Evolutionary conservation across 2,113 vertebrate species (phyloP).

Genomic region (Dasyornis broadbenti): DNA sequence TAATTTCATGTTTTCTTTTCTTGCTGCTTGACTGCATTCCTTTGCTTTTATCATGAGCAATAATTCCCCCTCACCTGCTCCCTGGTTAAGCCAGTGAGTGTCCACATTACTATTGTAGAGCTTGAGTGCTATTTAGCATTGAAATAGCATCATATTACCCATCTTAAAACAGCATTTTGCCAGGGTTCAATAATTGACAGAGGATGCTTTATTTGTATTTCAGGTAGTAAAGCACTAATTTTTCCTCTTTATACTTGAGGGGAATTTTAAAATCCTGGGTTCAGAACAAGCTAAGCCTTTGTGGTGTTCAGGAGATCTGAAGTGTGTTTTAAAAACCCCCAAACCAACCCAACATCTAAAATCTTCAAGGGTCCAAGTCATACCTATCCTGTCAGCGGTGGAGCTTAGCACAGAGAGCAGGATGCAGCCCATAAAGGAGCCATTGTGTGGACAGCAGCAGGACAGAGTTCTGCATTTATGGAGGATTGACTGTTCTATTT

Average conservation of each 20-base stretch:
- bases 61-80: neutral
- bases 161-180: constrained; percentile 2
- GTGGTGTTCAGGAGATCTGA: neutral
- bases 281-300: constrained; percentile 23
- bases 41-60: neutral
- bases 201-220: constrained; percentile 21
- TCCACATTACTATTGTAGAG: neutral
- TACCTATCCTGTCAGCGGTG: constrained; percentile 2
- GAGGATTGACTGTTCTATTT: neutral
- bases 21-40: neutral
- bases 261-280: neutral
- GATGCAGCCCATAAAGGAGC: constrained; percentile 19
- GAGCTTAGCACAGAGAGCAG: neutral
- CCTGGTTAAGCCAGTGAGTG: neutral
- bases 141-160: neutral
- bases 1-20: neutral
- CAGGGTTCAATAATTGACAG: neutral
- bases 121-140: neutral
- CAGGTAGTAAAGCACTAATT: neutral
- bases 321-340: neutral
- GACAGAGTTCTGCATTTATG: constrained; percentile 42
- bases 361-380: neutral
- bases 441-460: constrained; percentile 38
- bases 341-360: neutral
- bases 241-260: neutral